phyloP scores from a whole-genome alignment of 2,797 vertebrate species.

The Cephalopachus bancanus region DNA sequence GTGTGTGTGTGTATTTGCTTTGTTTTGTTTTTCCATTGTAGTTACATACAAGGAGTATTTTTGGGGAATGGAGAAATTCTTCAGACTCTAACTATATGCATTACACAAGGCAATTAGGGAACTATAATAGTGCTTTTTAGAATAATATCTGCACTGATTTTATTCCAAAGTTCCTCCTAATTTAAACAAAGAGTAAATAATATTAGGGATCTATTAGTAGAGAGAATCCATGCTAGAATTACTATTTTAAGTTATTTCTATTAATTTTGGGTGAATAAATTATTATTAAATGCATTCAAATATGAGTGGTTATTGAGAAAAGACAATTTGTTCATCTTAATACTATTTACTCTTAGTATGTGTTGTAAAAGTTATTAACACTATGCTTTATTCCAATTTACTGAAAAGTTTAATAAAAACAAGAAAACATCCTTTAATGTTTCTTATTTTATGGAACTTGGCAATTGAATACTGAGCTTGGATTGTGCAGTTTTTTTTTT shows the following conservation, averaged over 20 bases:
- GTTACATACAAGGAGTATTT: neutral
- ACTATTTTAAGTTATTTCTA: neutral
- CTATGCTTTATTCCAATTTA: neutral
- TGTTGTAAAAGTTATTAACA: neutral
- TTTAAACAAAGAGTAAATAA: conserved; percentile 3
- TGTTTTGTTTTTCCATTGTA: neutral
- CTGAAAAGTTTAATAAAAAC: neutral
- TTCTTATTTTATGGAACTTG: conserved; percentile 17
- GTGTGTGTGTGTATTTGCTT: neutral
- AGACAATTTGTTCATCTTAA: neutral
- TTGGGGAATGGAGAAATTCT: neutral
- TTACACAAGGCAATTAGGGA: neutral
- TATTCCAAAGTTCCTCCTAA: neutral
- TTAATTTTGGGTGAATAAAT: neutral
- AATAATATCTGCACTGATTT: neutral
- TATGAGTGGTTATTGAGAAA: neutral
- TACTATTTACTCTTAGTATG: neutral
- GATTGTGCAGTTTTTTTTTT: conserved; percentile 22
- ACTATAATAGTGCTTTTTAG: neutral
- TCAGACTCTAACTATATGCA: neutral
- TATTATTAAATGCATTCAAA: conserved; percentile 21
- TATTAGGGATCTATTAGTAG: neutral
- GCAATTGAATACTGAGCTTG: conserved; percentile 12
- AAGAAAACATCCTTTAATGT: neutral
- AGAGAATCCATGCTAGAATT: neutral